Conservation (phyloP, 2,888 invertebrate species). For the Leptinotarsa rubiginosa region DNA sequence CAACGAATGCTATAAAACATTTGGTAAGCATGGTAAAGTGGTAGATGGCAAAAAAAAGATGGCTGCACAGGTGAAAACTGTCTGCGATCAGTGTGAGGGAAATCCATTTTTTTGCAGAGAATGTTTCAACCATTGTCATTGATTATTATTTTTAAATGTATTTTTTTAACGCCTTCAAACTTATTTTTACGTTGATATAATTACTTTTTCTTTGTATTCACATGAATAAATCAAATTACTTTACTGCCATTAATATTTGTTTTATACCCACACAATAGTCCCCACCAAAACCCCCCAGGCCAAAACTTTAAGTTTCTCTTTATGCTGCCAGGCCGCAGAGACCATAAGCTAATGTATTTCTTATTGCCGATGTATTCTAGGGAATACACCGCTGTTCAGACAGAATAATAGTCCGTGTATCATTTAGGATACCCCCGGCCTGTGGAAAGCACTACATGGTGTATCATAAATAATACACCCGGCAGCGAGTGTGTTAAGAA, state of each 20-base stretch:
- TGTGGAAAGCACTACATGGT: constrained; percentile 25
- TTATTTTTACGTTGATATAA: constrained; percentile 10
- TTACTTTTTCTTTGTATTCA: constrained; percentile 15
- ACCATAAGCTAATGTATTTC: constrained; percentile 28
- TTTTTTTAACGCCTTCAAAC: constrained; percentile 15
- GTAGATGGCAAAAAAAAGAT: constrained; percentile 17
- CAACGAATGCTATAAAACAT: constrained; percentile 18
- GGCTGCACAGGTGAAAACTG: constrained; percentile 8
- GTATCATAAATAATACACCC: constrained; percentile 4
- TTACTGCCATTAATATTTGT: not conserved
- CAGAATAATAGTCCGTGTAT: constrained; percentile 22
- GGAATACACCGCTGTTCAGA: constrained; percentile 20
- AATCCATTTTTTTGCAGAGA: constrained; percentile 17
- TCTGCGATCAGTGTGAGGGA: constrained; percentile 20
- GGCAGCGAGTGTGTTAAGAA: not conserved
- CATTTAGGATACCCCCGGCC: constrained; percentile 22
- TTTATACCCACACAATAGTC: not conserved
- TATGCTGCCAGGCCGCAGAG: constrained; percentile 23
- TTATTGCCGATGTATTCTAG: constrained; percentile 29
- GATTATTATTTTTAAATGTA: constrained; percentile 2
- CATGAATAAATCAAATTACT: constrained; percentile 10
- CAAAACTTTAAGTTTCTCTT: constrained; percentile 17
- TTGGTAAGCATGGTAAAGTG: constrained; percentile 17
- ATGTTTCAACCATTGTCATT: constrained; percentile 11
- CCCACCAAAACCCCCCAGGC: constrained; percentile 2